These are phyloP conservation scores for Melanerpes aurifrons DNA, from an alignment of 2,113 vertebrate species.

Conservation along the genomic window DNA sequence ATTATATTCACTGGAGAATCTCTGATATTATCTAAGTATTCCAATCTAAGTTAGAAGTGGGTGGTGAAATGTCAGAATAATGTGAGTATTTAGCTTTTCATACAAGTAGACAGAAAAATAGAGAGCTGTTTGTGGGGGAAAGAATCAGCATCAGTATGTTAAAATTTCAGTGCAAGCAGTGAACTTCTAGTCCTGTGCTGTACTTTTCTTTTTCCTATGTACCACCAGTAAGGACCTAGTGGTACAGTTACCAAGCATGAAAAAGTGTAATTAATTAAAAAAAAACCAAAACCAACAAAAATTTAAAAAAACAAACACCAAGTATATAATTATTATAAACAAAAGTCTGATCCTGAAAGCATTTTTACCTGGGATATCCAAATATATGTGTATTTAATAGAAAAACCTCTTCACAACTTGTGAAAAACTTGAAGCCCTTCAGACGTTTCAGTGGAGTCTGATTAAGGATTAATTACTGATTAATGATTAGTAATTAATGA, in stretches of 20 bases:
- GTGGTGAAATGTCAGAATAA: conserved; percentile 22
- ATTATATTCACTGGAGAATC: neutral
- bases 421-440: neutral
- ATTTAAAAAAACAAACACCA: neutral
- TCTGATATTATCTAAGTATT: conserved; percentile 54
- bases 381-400: neutral
- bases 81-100: conserved; percentile 26
- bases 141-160: neutral
- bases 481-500: too few species aligned
- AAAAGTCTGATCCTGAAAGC: neutral
- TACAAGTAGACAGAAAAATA: neutral
- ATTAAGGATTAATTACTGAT: too few species aligned
- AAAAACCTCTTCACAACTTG: neutral
- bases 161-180: neutral
- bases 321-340: neutral
- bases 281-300: too few species aligned
- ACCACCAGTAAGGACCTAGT: neutral
- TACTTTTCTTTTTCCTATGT: neutral
- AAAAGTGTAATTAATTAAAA: neutral
- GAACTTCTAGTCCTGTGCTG: neutral
- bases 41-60: conserved; percentile 1
- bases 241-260: neutral
- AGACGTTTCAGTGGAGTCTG: neutral
- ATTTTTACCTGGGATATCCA: neutral
- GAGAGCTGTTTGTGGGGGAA: neutral